These are phyloP conservation scores for Myotis planiceps DNA, from an alignment of 2,797 vertebrate species.

Conservation along the genomic window DNA sequence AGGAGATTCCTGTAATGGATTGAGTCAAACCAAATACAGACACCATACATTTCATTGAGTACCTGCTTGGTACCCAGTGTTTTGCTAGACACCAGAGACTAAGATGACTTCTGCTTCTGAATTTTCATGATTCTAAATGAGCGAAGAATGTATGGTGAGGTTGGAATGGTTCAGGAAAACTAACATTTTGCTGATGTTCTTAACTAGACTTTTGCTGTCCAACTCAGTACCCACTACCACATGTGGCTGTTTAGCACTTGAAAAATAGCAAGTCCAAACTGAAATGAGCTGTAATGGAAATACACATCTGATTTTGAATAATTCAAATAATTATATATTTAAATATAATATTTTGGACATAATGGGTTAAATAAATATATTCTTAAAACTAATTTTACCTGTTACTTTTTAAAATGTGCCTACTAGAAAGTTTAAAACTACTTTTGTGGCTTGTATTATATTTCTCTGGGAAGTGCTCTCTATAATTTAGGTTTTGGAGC, in stretches of 20 bases:
- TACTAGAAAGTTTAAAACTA: not conserved
- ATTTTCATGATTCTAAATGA: not conserved
- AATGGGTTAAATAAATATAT: not conserved
- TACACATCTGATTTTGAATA: not conserved
- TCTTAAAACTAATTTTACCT: not conserved
- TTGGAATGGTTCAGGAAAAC: not conserved
- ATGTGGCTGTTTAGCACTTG: not conserved
- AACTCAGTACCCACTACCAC: not conserved
- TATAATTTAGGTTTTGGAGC: not conserved
- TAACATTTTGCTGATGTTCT: not conserved
- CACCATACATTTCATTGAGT: not conserved
- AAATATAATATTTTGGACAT: not conserved
- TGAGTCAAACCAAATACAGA: not conserved
- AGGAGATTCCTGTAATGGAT: not conserved
- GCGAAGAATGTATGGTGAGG: not conserved
- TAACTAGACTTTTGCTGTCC: not conserved
- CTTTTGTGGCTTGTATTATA: not conserved
- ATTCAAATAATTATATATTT: not conserved
- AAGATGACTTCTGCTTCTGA: not conserved
- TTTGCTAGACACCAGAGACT: not conserved
- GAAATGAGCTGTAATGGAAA: not conserved
- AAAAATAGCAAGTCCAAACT: not conserved
- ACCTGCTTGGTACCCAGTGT: not conserved
- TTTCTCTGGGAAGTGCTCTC: not conserved
- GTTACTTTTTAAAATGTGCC: not conserved